Evolutionary conservation across 2,888 invertebrate genomes (phyloP).

Genomic region (Lithophane socia): DNA sequence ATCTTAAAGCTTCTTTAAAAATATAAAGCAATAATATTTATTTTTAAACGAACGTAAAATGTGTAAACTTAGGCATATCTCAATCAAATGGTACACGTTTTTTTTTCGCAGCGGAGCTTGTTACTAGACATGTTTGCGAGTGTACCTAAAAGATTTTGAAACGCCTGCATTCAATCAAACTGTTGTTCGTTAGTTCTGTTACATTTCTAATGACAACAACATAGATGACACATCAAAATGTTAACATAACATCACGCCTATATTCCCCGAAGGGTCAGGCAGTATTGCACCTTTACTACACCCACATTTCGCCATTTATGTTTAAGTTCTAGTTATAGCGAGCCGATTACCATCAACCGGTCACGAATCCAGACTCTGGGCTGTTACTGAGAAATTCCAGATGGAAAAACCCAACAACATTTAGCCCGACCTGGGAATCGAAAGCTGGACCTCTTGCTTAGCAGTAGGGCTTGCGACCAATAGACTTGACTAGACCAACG

Average conservation of each 20-base stretch:
- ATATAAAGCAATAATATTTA: not conserved
- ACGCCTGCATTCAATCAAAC: not conserved
- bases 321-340: no score
- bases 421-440: not conserved
- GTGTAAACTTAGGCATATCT: not conserved
- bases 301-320: not conserved
- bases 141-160: constrained; percentile 8
- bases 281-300: no score
- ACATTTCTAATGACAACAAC: not conserved
- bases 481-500: not conserved
- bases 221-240: not conserved
- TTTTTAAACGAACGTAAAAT: not conserved
- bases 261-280: no score
- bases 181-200: not conserved
- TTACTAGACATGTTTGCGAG: not conserved
- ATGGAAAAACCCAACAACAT: not conserved
- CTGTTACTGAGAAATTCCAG: not conserved
- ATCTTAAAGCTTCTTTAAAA: not conserved
- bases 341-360: no score
- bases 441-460: not conserved
- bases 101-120: not conserved
- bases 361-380: not conserved
- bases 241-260: not conserved
- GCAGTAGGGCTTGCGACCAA: not conserved
- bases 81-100: not conserved